Base-by-base conservation (phyloP, 2,888 invertebrate genomes). In the Gasteruption jaculator region DNA sequence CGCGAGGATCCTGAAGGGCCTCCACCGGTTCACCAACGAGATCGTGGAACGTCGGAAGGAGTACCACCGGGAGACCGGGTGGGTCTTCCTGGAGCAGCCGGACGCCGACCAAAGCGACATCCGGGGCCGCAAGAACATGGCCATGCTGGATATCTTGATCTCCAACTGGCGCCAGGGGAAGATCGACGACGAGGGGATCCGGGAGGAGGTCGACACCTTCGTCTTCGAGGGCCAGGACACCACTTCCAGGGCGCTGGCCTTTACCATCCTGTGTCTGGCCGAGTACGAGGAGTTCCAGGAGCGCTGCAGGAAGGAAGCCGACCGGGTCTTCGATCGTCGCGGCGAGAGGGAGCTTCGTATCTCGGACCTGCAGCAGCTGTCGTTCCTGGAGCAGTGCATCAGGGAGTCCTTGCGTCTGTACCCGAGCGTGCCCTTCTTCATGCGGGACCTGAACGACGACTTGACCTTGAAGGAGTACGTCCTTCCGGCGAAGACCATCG, bases 361-460 rank as follows among this genome's bases (percentile, higher is more conserved):
- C 3, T 74, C 78, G 27, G 79, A 80, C 48, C 64, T 85, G n/a
- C 65, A 78, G 45, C 74, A 77, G 40, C 79, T 85, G 79, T 74
- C 76, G 41, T 85, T 83, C 55, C 71, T 85, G 47, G 85, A 85
- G 50, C 78, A 78, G 52, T 83, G 82, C 51, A 80, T 85, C 33
- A 85, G 85, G 60, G 85, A 85, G 60, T 74, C 82, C 0, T 57
- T 85, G 36, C 68, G 84, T 33, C 61, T 85, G 7, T 82, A 78
- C 50, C 85, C 85, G 1, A 82, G 82, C 50, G 82, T 85, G 4
- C 81, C 80, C 19, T 76, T 82, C 53, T 77, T 85, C 54, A 77
- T 79, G 2, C 75, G 85, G 42, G 63, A 59, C 20, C 56, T 83
- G 25, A 71, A 71, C 1, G 78, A 80, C 58, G 75, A 78, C 49